Base-by-base conservation (phyloP, 2,797 vertebrate genomes). In the Halcyon smyrnensis region DNA sequence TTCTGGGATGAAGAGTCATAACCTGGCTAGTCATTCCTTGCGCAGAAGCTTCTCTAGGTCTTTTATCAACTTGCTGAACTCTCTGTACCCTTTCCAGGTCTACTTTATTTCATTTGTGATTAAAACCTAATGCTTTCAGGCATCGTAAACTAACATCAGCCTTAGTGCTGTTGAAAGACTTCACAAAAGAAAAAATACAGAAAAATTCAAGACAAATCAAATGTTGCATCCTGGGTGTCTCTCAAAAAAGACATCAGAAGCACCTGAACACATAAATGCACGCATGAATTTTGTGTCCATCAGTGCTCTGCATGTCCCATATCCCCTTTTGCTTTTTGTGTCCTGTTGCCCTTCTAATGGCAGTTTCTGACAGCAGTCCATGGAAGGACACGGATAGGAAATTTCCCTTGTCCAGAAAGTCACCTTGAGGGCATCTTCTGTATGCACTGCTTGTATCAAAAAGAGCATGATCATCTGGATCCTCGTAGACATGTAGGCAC, bases 31-130 rank as follows among this genome's bases (percentile, higher is more conserved):
- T 79, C 41, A 43, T 65, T 89, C 50, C 46, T 88, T 48, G 56
- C 30, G 23, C 45, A 53, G 80, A 88, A 88, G 28, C 34, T 88
- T 64, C 69, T 82, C n/a, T 32, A 50, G 64, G 28, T 79, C 71
- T 91, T 91, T 74, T 45, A 50, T 90, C 68, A 59, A 51, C 30
- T 80, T 5, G 0, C 6, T 90, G 69, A 82, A 60, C 19, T n/a
- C 59, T 87, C 62, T 71, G 36, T 74, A 45, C 32, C n/a, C 90
- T 91, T 76, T 83, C 30, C 20, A 56, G 24, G 27, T 23, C 39
- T 79, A 9, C 48, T 83, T 54, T 83, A 59, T 85, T 87, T 93
- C 20, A 7, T 59, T 36, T 83, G 60, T 93, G 48, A 91, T 96
- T 85, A 89, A 70, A 53, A 34, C 16, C 69, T 87, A 59, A 77